Evolutionary conservation across 2,113 vertebrate genomes (phyloP).

Genomic region (Gila orcuttii): DNA sequence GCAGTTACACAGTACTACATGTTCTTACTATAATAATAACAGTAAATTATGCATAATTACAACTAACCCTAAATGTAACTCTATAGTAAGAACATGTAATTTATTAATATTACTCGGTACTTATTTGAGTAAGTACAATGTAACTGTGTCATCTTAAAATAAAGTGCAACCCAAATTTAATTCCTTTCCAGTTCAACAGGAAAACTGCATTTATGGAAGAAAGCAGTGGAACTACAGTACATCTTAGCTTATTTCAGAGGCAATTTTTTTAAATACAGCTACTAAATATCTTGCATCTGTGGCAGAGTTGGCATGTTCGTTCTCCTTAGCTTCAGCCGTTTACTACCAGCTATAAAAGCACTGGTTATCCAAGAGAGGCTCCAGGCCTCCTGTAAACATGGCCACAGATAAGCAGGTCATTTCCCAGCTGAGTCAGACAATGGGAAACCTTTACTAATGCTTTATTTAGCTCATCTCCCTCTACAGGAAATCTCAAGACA

Average conservation of each 20-base stretch:
- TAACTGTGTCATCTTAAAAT: no score
- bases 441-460: slow-evolving; percentile 1
- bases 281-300: background rate
- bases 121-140: no score
- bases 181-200: background rate
- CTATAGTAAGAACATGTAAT: no score
- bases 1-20: no score
- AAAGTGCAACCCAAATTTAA: background rate
- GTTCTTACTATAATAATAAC: no score
- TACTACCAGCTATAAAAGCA: background rate
- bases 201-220: background rate
- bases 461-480: background rate
- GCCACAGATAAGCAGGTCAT: slow-evolving; percentile 1
- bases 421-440: slow-evolving; percentile 21
- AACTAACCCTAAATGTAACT: no score
- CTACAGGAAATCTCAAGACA: background rate
- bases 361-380: background rate
- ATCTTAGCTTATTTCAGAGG: background rate
- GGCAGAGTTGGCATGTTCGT: background rate
- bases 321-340: background rate
- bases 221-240: background rate
- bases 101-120: no score
- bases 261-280: background rate
- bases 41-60: no score
- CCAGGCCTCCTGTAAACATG: slow-evolving; percentile 23